Conservation (phyloP, 2,113 vertebrate genomes). For the Syngnathoides biaculeatus region DNA sequence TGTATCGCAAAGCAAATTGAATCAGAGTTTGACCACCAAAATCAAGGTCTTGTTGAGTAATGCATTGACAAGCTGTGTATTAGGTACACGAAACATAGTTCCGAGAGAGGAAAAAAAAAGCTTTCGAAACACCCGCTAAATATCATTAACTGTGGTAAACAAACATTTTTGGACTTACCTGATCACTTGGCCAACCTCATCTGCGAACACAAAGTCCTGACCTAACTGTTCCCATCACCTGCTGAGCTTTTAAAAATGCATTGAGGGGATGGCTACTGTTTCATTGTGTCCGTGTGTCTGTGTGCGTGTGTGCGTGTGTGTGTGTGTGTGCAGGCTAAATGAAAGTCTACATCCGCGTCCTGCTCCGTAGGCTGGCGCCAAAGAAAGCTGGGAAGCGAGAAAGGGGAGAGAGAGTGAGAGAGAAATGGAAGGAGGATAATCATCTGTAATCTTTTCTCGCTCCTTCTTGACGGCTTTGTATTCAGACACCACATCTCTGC, state of each 20-base stretch:
- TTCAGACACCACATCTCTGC: constrained; percentile 46
- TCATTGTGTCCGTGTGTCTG: constrained; percentile 43
- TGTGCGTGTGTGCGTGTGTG: constrained; percentile 1
- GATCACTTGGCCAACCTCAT: constrained; percentile 51
- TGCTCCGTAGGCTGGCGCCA: constrained; percentile 44
- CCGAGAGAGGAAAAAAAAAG: neutral
- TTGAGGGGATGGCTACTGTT: constrained; percentile 61
- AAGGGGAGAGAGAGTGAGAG: neutral
- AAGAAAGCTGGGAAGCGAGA: neutral
- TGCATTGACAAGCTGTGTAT: neutral
- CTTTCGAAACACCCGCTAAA: neutral
- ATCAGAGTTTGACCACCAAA: constrained; percentile 1
- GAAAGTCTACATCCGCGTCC: constrained; percentile 53
- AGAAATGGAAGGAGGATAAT: constrained; percentile 52
- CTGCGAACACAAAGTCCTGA: constrained; percentile 62
- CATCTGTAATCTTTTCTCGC: constrained; percentile 69
- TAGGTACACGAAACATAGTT: neutral
- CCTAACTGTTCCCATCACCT: constrained; percentile 67
- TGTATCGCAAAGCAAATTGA: neutral
- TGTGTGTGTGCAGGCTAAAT: constrained; percentile 20
- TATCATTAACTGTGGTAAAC: constrained; percentile 2
- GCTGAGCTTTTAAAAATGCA: constrained; percentile 75
- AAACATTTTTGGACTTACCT: constrained; percentile 51
- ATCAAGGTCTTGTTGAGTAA: neutral
- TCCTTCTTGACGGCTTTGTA: constrained; percentile 53